Evolutionary conservation across 2,888 invertebrate species (phyloP), one percentile per base, ranked within the genome.

Genomic region (Cerceris ruficornis): DNA sequence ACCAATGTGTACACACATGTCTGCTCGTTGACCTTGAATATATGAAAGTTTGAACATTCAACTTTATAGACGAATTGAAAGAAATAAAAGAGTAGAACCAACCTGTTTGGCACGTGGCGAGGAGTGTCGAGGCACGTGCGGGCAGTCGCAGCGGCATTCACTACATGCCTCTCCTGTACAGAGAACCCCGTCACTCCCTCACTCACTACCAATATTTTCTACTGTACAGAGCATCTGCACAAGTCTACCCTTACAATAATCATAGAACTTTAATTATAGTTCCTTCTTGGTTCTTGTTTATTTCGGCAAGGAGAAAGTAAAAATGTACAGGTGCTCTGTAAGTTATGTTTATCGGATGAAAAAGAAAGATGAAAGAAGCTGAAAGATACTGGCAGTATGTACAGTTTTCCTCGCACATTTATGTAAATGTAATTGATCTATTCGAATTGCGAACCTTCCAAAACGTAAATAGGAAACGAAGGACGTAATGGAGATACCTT

Each of bases 111-210:
- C 87, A 90, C 87, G 88, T 91, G 90, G 87, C 92, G 92, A 91
- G 91, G 91, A 90, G 90, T 91, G 90, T 92, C 92, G 88, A 92
- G 90, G 90, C 88, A 89, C 82, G 91, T 90, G 88, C 92, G 92
- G 87, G 86, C 88, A 91, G 89, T 80, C 86, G 90, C 88, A 90
- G 90, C 88, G 84, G 90, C 86, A 89, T 85, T 91, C 88, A 88
- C 88, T 89, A 90, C 90, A 90, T 91, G 91, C 90, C 91, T 92
- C 87, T 92, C 92, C 92, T 92, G 91, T 90, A 92, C 91, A 92
- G 86, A 91, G 88, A 91, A 91, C 89, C 91, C 89, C 88, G 89
- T 91, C 91, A 92, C 91, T 91, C 92, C 88, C 89, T 91, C 92
- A 91, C 90, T 88, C 89, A 89, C 88, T 88, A 91, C 88, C 88